Evolutionary conservation across 1,140 invertebrate species (phyloP), one percentile per base, ranked within the genome.

Genomic region (Lethrus apterus): DNA sequence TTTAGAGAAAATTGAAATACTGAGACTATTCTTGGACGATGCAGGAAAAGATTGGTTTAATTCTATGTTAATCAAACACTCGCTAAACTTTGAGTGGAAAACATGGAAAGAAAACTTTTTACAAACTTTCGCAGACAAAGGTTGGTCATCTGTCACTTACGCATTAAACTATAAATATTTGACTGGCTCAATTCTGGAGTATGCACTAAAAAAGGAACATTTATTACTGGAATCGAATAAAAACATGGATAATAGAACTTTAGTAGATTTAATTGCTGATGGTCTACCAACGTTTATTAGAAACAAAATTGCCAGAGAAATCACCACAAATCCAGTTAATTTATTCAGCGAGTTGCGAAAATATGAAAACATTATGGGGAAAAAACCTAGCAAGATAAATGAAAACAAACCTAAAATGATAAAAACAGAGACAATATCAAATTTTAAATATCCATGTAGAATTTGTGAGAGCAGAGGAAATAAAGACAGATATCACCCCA

Each of bases 1-100:
- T n/a, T n/a, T n/a, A 54, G 59, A 66, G 34, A 61, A 60, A 49
- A 3, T 56, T 3, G 65, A 67, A 44, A 62, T 57, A 15, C 60
- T 11, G 61, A 38, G 35, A 38, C 13, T 7, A 18, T 18, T 38
- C 8, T 19, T 38, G 4, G 35, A 38, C 14, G 19, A 38, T 7
- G 14, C 35, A 17, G 4, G 35, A 7, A 17, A 17, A 38, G 14
- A 38, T 20, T 38, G 35, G 35, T 38, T 17, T 20, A n/a, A n/a
- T n/a, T n/a, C n/a, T n/a, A 38, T 38, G 35, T 4, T 38, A 7
- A 38, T 38, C 3, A 38, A 38, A 38, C 7, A 17, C 19, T 7
- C 35, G 67, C 53, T 53, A 65, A 11, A 62, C 58, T 38, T 62
- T 65, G 24, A 48, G 62, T 31, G 59, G 62, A 11, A 51, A 59